Evolutionary conservation across 2,888 invertebrate species (phyloP).

Genomic region (Drosophila vallismaia): DNA sequence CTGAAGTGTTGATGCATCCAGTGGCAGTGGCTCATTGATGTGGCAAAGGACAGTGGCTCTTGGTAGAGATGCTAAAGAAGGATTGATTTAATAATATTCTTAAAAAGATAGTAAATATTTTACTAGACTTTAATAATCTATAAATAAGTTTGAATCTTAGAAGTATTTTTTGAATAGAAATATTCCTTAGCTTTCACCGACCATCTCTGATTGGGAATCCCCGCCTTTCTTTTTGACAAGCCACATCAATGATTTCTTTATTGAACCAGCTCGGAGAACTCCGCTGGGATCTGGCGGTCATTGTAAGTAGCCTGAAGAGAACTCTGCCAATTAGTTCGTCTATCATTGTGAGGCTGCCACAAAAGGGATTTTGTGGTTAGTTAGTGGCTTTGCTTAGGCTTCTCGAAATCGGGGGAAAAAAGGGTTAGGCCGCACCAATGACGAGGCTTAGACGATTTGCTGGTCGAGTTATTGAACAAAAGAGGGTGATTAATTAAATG

Average conservation of each 20-base stretch:
- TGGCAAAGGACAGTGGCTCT: conserved; percentile 37
- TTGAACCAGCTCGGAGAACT: conserved; percentile 58
- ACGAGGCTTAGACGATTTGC: conserved; percentile 12
- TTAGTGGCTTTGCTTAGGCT: conserved; percentile 56
- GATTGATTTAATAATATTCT: neutral
- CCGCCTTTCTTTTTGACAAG: conserved; percentile 11
- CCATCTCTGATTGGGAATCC: conserved; percentile 8
- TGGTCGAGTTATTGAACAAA: conserved; percentile 11
- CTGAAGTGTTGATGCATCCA: conserved; percentile 80
- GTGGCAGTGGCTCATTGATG: conserved; percentile 50
- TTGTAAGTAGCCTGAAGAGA: conserved; percentile 49
- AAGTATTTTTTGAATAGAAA: too few species aligned
- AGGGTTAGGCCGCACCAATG: conserved; percentile 31
- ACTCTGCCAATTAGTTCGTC: conserved; percentile 67
- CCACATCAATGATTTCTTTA: conserved; percentile 65
- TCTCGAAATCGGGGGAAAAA: conserved; percentile 6
- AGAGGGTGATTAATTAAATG: neutral
- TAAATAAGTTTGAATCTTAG: too few species aligned
- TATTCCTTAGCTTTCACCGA: too few species aligned
- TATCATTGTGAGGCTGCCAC: conserved; percentile 47
- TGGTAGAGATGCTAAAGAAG: conserved; percentile 6
- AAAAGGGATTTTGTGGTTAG: conserved; percentile 73
- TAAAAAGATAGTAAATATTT: too few species aligned
- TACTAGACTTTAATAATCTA: too few species aligned
- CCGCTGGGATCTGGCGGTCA: conserved; percentile 43